Base-by-base conservation (phyloP, 2,113 vertebrate species). In the Oreochromis niloticus region DNA sequence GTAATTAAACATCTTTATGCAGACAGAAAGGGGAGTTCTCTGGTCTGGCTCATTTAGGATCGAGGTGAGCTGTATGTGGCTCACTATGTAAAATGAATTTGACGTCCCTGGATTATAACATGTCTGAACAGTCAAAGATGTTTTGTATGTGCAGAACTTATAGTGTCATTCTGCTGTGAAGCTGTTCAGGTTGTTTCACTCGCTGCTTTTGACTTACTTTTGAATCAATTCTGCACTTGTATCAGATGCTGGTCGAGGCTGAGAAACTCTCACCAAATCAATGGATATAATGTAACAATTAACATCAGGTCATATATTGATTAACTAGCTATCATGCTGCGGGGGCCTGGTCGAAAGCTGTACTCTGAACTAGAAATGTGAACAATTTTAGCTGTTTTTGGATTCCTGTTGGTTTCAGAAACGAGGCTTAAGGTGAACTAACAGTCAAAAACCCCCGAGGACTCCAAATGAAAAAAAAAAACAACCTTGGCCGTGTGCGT, bases 271-370 rank as follows among this genome's bases (percentile, higher is more conserved):
- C 11, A 36, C 32, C 63, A 30, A 81, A 85, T 85, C n/a, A 32
- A 88, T 79, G 16, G 17, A 39, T 85, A 63, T 83, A 83, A 87
- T 88, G 83, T 81, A 85, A 87, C 81, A 81, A 84, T 89, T 88
- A 85, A 59, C 86, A 85, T 36, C 50, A 41, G 56, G 12, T 63
- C 73, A 75, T 50, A 50, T 68, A 93, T 84, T 81, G 73, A 88
- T 66, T 57, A 80, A n/a, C 27, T 66, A 39, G 24, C 61, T 32
- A 46, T 86, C 79, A 81, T 39, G 10, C 32, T 34, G 11, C 16
- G 27, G 81, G 82, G 13, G 11, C 73, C 50, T 79, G 24, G 17
- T 81, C 24, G 34, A 66, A 48, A 30, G 6, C 10, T 24, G 10
- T 24, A 22, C 27, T 55, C 12, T 6, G 19, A 80, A 68, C 71